A percentile compares a stretch with the other conserved stretches of the same genome.
These are phyloP conservation scores for Leucozona laternaria DNA, from an alignment of 2,888 invertebrate genomes.

Conservation along the genomic window DNA sequence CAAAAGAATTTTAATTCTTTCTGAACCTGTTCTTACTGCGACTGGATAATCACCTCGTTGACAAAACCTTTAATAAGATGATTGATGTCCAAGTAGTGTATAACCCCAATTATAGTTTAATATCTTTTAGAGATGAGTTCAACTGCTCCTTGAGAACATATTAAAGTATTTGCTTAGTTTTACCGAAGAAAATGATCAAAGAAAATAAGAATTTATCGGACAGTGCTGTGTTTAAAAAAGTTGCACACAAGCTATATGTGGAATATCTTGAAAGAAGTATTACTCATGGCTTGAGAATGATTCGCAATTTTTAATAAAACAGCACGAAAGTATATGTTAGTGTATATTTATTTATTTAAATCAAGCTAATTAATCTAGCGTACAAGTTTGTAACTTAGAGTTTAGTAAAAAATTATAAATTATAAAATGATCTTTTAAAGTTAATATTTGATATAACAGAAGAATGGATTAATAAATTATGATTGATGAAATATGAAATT, in stretches of 20 bases:
- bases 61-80: neutral
- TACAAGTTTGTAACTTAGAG: too few species aligned
- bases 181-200: slow-evolving; percentile 12
- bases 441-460: too few species aligned
- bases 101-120: neutral
- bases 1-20: neutral
- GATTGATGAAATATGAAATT: too few species aligned
- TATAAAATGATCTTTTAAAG: too few species aligned
- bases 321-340: too few species aligned
- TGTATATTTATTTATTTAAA: too few species aligned
- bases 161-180: neutral
- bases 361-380: too few species aligned
- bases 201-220: slow-evolving; percentile 18
- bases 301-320: too few species aligned
- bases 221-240: slow-evolving; percentile 27
- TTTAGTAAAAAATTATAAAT: too few species aligned
- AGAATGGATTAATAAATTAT: too few species aligned
- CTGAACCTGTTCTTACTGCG: neutral
- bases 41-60: slow-evolving; percentile 40
- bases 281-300: slow-evolving; percentile 62
- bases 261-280: slow-evolving; percentile 65
- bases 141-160: neutral
- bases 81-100: neutral
- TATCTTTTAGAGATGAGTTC: neutral
- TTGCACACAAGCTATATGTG: slow-evolving; percentile 29